These are phyloP conservation scores for Psittacula derbiana DNA, from an alignment of 2,797 vertebrate genomes.

Conservation along the genomic window DNA sequence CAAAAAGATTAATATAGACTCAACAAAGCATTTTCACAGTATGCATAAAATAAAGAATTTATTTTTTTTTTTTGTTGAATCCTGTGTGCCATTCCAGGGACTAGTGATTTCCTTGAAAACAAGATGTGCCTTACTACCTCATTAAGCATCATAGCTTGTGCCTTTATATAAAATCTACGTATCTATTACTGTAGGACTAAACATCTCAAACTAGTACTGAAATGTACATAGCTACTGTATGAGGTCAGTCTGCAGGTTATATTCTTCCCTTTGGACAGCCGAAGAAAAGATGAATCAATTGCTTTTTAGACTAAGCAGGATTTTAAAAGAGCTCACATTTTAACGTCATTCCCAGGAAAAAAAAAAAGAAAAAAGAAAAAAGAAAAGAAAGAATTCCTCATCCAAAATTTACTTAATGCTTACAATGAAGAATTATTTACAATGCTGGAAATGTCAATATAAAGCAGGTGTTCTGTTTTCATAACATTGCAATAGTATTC, in stretches of 20 bases:
- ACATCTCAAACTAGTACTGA: neutral
- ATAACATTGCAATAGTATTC: neutral
- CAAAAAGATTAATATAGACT: conserved; percentile 13
- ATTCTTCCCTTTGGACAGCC: neutral
- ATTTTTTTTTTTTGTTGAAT: conserved; percentile 15
- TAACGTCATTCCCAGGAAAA: neutral
- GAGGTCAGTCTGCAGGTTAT: neutral
- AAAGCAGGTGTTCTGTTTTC: neutral
- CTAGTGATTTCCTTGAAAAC: neutral
- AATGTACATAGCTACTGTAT: neutral
- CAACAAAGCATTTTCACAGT: conserved; percentile 21
- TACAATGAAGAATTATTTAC: neutral
- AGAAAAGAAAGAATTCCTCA: neutral
- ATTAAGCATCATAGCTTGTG: neutral
- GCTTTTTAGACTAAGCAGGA: neutral
- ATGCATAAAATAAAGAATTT: conserved; percentile 21
- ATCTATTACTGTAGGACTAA: neutral
- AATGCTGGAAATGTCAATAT: neutral
- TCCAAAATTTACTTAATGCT: neutral
- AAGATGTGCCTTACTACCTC: neutral
- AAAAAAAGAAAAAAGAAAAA: neutral
- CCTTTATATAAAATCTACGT: neutral
- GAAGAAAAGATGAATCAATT: neutral
- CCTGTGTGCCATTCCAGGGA: conserved; percentile 7
- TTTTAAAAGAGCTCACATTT: neutral